phyloP scores from a whole-genome alignment of 30 jellyfish, hydroid and myxozoan species.

The Rhopilema esculentum region DNA sequence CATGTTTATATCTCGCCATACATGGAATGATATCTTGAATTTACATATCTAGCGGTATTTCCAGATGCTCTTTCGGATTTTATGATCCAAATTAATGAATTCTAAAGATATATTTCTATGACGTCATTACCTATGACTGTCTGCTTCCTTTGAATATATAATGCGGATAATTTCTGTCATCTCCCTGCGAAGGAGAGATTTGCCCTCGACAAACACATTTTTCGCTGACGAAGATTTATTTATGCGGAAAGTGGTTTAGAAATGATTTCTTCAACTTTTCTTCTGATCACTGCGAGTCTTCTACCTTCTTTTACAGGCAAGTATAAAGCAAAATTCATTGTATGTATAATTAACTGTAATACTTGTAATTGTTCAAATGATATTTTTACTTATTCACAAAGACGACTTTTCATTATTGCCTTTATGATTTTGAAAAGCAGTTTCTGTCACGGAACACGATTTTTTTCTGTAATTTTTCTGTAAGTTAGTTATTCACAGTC shows the following conservation, averaged over 20 bases:
- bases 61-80: too few species aligned
- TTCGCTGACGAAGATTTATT: not conserved
- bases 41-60: too few species aligned
- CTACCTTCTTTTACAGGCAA: not conserved
- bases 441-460: not conserved
- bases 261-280: not conserved
- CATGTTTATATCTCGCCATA: too few species aligned
- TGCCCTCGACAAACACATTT: not conserved
- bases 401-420: not conserved
- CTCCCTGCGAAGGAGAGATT: not conserved
- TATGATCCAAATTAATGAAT: too few species aligned
- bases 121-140: not conserved
- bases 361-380: too few species aligned
- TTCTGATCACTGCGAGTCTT: not conserved
- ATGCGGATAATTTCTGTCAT: not conserved
- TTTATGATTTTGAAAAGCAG: not conserved
- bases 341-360: not conserved
- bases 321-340: not conserved
- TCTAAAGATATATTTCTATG: too few species aligned
- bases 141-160: too few species aligned
- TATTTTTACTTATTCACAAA: not conserved
- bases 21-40: too few species aligned
- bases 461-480: too few species aligned
- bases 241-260: not conserved
- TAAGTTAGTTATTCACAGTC: too few species aligned